Base-by-base conservation (phyloP, 2,888 invertebrate species). In the Rhagophthalmus giganteus region DNA sequence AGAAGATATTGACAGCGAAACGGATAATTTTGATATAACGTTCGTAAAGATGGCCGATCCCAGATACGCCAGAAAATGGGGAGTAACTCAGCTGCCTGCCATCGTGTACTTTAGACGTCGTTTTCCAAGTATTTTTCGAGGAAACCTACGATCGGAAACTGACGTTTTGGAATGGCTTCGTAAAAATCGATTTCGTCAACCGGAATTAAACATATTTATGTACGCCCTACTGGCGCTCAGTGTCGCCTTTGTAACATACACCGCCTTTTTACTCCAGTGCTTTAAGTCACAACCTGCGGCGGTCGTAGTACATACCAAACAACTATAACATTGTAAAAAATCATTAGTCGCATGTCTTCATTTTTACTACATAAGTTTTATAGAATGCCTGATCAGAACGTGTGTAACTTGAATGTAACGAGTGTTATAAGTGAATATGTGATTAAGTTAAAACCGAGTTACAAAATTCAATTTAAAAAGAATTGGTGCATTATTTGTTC, bases 41-140 rank as follows among this genome's bases (percentile, higher is more conserved):
- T 94, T 95, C 72, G 94, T 94, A 0, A 94, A 94, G 76, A 94
- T 95, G 88, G 86, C 90, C 46, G 94, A 94, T 72, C 82, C 90
- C 0, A 82, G 93, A 27, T 94, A 94, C 71, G 94, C 94, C 8
- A 82, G 91, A 41, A 94, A 94, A 76, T 94, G 94, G 90, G 94
- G 94, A 12, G 93, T 94, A 9, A 91, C 89, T 1, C 90, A 91
- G 71, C 76, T 94, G 54, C 94, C 94, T 7, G 89, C 94, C 1
- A 86, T 94, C 60, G 94, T 94, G 1, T 94, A 93, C 74, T 94
- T 94, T 75, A 81, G 94, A 37, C 86, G 89, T 71, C 82, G 93
- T 66, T 94, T 94, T 76, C 94, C 94, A 1, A 92, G 92, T 76
- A 94, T 94, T 75, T 94, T 88, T 69, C 80, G 94, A 82, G 94